Evolutionary conservation across 2,113 vertebrate genomes (phyloP).

Genomic region (Notothenia rossii): DNA sequence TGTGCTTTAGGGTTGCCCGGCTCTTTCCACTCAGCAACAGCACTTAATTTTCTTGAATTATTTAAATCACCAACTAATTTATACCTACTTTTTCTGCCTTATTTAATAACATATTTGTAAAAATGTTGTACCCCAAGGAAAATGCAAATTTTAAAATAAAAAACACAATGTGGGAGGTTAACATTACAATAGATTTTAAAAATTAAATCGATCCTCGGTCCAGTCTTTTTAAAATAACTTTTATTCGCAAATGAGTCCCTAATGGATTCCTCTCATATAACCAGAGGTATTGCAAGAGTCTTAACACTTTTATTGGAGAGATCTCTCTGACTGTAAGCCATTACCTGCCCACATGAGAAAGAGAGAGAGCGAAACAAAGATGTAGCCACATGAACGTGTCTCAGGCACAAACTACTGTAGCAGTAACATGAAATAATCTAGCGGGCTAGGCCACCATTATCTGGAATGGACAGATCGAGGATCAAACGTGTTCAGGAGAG

Average conservation of each 20-base stretch:
- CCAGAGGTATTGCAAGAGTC: slow-evolving; percentile 1
- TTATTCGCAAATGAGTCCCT: slow-evolving; percentile 40
- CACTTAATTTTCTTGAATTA: not conserved
- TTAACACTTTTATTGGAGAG: slow-evolving; percentile 33
- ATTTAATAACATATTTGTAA: not conserved
- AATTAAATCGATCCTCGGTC: not conserved
- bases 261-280: slow-evolving; percentile 9
- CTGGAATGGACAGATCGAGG: slow-evolving; percentile 28
- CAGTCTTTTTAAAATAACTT: not conserved
- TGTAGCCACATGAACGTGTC: slow-evolving; percentile 28
- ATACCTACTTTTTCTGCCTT: slow-evolving; percentile 1
- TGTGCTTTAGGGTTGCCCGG: not conserved
- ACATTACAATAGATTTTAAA: not conserved
- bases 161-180: not conserved
- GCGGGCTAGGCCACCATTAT: slow-evolving; percentile 16
- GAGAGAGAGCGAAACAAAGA: slow-evolving; percentile 32
- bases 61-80: slow-evolving; percentile 24
- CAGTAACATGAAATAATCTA: slow-evolving; percentile 27
- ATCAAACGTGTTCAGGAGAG: slow-evolving; percentile 23
- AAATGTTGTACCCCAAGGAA: not conserved
- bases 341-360: slow-evolving; percentile 48
- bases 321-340: slow-evolving; percentile 27
- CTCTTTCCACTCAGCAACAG: slow-evolving; percentile 7
- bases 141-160: not conserved
- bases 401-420: slow-evolving; percentile 41